These are phyloP conservation scores for Scaptomyza pallida DNA, from an alignment of 1,140 invertebrate species.

Conservation along the genomic window DNA sequence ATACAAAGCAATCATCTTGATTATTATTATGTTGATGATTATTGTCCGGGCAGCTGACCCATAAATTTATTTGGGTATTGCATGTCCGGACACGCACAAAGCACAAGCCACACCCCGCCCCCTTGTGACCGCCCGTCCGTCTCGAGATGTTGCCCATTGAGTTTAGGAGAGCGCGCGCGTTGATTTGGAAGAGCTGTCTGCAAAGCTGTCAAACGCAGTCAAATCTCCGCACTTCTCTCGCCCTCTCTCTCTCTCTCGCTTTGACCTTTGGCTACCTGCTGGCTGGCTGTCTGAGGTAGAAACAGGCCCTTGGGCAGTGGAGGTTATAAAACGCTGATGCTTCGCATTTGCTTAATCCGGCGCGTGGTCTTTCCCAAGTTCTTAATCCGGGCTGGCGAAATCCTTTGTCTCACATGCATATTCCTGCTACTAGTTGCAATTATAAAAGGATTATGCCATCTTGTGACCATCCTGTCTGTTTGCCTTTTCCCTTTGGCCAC, in stretches of 20 bases:
- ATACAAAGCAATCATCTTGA: slow-evolving; percentile 44
- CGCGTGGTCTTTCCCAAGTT: slow-evolving; percentile 77
- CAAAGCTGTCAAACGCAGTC: slow-evolving; percentile 60
- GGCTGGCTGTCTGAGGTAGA: too few relatives aligned
- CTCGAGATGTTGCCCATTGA: slow-evolving; percentile 21
- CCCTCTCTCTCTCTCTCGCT: slow-evolving; percentile 19
- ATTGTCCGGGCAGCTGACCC: slow-evolving; percentile 23
- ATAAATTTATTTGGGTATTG: slow-evolving; percentile 19
- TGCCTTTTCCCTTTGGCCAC: not conserved
- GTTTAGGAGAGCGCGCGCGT: slow-evolving; percentile 48
- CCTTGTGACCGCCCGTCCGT: not conserved
- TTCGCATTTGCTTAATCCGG: slow-evolving; percentile 73
- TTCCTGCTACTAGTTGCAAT: slow-evolving; percentile 77
- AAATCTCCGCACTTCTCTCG: slow-evolving; percentile 29
- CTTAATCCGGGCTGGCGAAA: slow-evolving; percentile 68
- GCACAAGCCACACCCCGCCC: not conserved
- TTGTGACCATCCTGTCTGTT: slow-evolving; percentile 23
- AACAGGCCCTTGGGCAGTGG: not conserved
- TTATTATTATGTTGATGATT: slow-evolving; percentile 50
- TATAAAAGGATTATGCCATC: slow-evolving; percentile 80
- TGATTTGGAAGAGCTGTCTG: slow-evolving; percentile 75
- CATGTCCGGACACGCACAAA: slow-evolving; percentile 46
- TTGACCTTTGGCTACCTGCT: slow-evolving; percentile 46
- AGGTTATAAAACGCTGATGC: slow-evolving; percentile 72
- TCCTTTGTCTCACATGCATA: slow-evolving; percentile 54